Base-by-base conservation (phyloP, 2,113 vertebrate species). In the Pteropus alecto region DNA sequence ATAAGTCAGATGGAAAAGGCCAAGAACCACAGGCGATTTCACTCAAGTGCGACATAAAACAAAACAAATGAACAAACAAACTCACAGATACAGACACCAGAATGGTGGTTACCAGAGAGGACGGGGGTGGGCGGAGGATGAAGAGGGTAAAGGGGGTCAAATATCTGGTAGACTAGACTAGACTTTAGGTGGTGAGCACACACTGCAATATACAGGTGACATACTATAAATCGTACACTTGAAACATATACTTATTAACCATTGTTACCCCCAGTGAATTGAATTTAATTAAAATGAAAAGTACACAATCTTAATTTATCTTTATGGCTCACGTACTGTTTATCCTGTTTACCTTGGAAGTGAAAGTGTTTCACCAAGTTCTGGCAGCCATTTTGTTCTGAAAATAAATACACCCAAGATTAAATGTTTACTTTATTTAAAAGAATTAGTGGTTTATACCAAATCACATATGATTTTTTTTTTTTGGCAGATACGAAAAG, bases 401-500 rank as follows among this genome's bases (percentile, higher is more conserved):
- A 87, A 91, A 78, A 26, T 93, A 71, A 43, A 30, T 86, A 30
- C 26, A 30, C 28, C 21, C 61, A 33, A 51, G 56, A 41, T 56
- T 26, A 85, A 90, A 56, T 58, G 41, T 41, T 70, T 24, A 41
- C 65, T 88, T 90, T 61, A 33, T 71, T 90, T 77, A 77, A 95
- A 84, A 65, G 28, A 81, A 67, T 95, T 73, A 82, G 15, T 97
- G 61, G 87, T 33, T 3, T 19, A 7, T 76, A 56, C 79, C 0
- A 92, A 81, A 22, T 87, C 46, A 60, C 3, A 2, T 68, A 22
- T 18, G 22, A 16, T 79, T 58, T 86, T 89, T 95, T 82, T 96
- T 94, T 85, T 76, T 86, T 77, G 88, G 83, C 98, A 99, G 99
- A 99, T 99, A 33, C 99, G 99, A 74, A 99, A 99, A 97, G 99